Evolutionary conservation across 1,140 invertebrate species (phyloP), one percentile per base, ranked within the genome.

Genomic region (Varroa destructor): DNA sequence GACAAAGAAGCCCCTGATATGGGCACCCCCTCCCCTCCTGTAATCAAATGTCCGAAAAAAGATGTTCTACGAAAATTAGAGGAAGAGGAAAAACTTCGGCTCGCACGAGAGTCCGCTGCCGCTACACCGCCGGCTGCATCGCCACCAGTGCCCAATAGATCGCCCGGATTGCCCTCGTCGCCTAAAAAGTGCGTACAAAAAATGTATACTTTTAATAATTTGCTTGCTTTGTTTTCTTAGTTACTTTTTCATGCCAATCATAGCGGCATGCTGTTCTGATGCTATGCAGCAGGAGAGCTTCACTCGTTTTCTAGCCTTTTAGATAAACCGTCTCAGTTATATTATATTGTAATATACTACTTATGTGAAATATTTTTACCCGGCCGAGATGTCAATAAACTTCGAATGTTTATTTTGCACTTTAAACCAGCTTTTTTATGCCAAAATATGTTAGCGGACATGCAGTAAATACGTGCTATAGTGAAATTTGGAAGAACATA

Each of bases 31-130:
- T 36, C 61, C 37, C 61, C 61, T 4, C 40, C 61, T 1, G 61
- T 46, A 1, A 67, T 46, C 1, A 67, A 67, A 40, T 67, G 61
- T 67, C 61, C 61, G 12, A 67, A 67, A 37, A 67, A 67, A 67
- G 61, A 67, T 37, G 61, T 67, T 37, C 36, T 67, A 1, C 40
- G 61, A 2, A 67, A 67, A 37, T 37, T 67, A 12, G 61, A 67
- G 46, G 61, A 67, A 46, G 61, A 67, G 36, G 61, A 67, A 8
- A 40, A 46, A 3, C 40, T 67, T 40, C 61, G 61, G 14, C 46
- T 46, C 36, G 40, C 46, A 1, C 40, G 40, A 67, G 61, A 12
- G 46, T n/a, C 61, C 12, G 46, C 40, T 14, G 61, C 61, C 1
- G 46, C 61, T 1, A 67, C 61, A 14, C 36, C 61, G 46, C 40